Evolutionary conservation across 2,113 vertebrate genomes (phyloP).

Genomic region (Apteryx mantelli): DNA sequence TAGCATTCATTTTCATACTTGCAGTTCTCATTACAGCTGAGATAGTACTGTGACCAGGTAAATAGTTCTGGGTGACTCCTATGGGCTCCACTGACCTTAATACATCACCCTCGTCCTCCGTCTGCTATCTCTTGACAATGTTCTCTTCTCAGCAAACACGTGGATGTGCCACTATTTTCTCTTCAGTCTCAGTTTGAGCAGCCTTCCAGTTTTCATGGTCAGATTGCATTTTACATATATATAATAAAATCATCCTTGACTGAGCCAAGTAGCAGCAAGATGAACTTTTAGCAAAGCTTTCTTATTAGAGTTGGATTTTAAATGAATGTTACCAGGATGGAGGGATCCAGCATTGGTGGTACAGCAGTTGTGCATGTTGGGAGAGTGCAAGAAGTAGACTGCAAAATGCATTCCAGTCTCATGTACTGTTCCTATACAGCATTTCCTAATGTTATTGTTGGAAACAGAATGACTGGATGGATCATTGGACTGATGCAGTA

Average conservation of each 20-base stretch:
- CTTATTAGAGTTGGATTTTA: not conserved
- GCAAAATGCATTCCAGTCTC: not conserved
- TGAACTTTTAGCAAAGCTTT: not conserved
- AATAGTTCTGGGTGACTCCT: not conserved
- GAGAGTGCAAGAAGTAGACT: not conserved
- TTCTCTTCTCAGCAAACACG: not conserved
- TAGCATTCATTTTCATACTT: not conserved
- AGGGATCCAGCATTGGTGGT: not conserved
- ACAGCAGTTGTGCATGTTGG: not conserved
- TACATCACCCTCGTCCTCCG: accelerated
- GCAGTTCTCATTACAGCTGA: not conserved
- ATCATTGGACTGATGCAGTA: not conserved
- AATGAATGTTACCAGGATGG: not conserved
- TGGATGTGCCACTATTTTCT: not conserved
- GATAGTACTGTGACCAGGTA: not conserved
- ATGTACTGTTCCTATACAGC: not conserved
- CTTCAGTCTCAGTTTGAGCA: not conserved
- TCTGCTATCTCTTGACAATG: not conserved
- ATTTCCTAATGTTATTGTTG: not conserved
- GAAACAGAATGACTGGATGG: not conserved
- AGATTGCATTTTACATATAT: not conserved
- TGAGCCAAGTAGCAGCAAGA: not conserved
- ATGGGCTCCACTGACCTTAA: not conserved
- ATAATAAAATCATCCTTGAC: not conserved
- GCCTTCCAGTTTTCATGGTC: not conserved